These are phyloP conservation scores for Tetanocera ferruginea DNA, from an alignment of 2,888 invertebrate genomes.

Conservation along the genomic window DNA sequence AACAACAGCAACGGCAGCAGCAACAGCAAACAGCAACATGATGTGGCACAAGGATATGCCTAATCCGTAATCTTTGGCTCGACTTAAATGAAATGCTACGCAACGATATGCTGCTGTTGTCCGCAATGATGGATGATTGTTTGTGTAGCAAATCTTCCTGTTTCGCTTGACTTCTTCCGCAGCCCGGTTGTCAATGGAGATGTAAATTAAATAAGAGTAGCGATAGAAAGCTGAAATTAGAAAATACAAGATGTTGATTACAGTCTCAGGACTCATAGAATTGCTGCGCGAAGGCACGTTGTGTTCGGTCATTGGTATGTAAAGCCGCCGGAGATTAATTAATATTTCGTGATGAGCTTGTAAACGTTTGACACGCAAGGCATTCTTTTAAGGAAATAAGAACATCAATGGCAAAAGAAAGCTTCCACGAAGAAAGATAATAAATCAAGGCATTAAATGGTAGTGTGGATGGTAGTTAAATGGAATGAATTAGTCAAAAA, in stretches of 20 bases:
- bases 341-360: constrained; percentile 25
- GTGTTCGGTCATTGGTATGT: not conserved
- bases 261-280: not conserved
- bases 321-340: not conserved
- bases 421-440: not conserved
- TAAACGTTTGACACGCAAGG: constrained; percentile 20
- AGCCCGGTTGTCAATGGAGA: constrained; percentile 24
- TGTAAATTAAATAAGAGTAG: constrained; percentile 22
- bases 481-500: no score
- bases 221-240: not conserved
- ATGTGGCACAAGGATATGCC: constrained; percentile 17
- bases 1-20: not conserved
- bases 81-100: not conserved
- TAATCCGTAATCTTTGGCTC: constrained; percentile 41
- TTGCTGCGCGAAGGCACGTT: not conserved
- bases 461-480: no score
- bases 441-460: not conserved
- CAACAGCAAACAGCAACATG: not conserved
- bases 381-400: constrained; percentile 3
- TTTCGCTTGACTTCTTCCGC: constrained; percentile 18
- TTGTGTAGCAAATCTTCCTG: constrained; percentile 24
- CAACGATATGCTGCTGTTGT: constrained; percentile 14
- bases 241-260: constrained; percentile 8
- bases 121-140: constrained; percentile 40
- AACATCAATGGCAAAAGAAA: not conserved